Conservation (phyloP, 1,140 invertebrate genomes). For the Ceratosolen solmsi region DNA sequence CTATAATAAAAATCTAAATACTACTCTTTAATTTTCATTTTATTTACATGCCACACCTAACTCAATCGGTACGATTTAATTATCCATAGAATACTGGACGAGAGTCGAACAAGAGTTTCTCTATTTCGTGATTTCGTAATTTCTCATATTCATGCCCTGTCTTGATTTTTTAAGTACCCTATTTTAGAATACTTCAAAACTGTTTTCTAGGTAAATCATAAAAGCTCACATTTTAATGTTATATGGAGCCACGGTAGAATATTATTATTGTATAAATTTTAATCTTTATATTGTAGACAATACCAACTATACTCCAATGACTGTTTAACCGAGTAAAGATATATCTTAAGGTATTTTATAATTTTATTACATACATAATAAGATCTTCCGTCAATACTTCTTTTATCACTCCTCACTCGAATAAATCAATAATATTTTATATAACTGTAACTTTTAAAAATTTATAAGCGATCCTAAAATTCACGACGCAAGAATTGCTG, state of each 20-base stretch:
- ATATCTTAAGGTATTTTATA: no score
- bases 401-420: neutral
- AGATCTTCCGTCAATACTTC: no score
- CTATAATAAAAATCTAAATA: slow-evolving; percentile 16
- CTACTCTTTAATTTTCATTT: neutral
- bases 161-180: neutral
- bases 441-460: neutral
- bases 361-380: no score
- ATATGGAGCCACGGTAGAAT: neutral
- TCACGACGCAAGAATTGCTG: neutral
- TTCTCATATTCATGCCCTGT: neutral
- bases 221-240: neutral
- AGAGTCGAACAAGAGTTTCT: slow-evolving; percentile 10
- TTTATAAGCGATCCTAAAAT: neutral
- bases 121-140: neutral
- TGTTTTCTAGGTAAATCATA: neutral
- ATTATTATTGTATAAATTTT: neutral
- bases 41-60: slow-evolving; percentile 10
- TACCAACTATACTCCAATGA: no score
- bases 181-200: neutral
- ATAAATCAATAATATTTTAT: neutral
- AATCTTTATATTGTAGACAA: neutral
- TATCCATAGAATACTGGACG: neutral
- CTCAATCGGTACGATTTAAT: slow-evolving; percentile 11
- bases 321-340: no score